Percentiles rank a stretch among this genome's conserved stretches.
phyloP scores from a whole-genome alignment of 2,113 vertebrate genomes.

The Neodontobutis hainanensis region DNA sequence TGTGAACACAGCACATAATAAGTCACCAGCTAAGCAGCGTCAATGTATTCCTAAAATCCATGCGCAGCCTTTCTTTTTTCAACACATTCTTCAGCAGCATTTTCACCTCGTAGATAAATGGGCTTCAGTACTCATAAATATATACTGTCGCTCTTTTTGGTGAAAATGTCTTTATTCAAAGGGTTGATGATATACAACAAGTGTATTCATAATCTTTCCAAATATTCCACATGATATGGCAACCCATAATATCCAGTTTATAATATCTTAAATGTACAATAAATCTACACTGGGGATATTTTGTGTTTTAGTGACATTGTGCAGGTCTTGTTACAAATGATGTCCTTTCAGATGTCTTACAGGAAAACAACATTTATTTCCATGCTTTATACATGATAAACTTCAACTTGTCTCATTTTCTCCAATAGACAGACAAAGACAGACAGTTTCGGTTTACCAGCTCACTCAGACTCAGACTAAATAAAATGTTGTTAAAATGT shows the following conservation, averaged over 20 bases:
- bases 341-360: no score
- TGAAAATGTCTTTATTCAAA: constrained; percentile 13
- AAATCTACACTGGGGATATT: no score
- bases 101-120: constrained; percentile 42
- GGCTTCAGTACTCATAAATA: constrained; percentile 12
- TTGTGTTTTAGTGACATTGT: no score
- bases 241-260: no score
- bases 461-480: constrained; percentile 23
- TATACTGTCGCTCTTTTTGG: constrained; percentile 1
- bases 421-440: constrained; percentile 13
- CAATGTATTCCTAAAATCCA: constrained; percentile 64
- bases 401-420: neutral
- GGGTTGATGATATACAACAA: no score
- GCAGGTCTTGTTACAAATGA: no score
- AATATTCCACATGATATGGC: no score
- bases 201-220: no score
- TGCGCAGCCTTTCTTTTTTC: constrained; percentile 40
- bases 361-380: no score
- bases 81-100: constrained; percentile 34
- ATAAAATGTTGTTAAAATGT: constrained; percentile 50
- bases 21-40: constrained; percentile 51
- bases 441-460: constrained; percentile 25
- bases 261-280: no score
- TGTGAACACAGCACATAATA: constrained; percentile 61
- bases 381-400: no score